Percentiles rank a stretch among this genome's conserved stretches.
Evolutionary conservation across 2,113 vertebrate genomes (phyloP).

Genomic region (Myiopsitta monachus): DNA sequence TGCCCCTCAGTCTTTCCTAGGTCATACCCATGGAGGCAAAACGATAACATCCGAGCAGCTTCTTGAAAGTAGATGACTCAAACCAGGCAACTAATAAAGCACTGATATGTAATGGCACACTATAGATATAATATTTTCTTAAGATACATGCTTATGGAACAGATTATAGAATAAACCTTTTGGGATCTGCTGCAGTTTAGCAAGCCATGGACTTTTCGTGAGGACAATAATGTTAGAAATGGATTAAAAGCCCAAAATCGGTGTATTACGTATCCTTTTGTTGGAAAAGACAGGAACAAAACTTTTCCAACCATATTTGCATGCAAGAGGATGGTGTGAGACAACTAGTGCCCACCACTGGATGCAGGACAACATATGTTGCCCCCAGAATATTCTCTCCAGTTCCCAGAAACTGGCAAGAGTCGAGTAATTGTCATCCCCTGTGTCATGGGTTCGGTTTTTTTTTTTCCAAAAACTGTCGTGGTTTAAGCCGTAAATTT

Average conservation of each 20-base stretch:
- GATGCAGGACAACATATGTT: background rate
- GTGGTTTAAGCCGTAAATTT: too few species aligned
- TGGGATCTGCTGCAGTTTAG: background rate
- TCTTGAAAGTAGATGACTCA: background rate
- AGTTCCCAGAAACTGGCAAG: background rate
- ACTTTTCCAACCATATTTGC: fast-evolving
- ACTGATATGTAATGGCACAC: fast-evolving
- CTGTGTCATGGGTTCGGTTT: too few species aligned
- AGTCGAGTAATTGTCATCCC: background rate
- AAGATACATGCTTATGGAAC: background rate
- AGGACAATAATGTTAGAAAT: background rate
- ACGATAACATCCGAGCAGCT: background rate
- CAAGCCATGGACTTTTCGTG: background rate
- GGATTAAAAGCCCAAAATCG: background rate
- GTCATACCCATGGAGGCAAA: background rate
- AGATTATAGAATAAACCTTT: background rate
- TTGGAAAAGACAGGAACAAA: background rate
- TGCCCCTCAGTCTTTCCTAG: background rate
- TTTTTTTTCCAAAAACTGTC: too few species aligned
- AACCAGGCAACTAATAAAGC: background rate
- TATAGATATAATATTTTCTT: background rate
- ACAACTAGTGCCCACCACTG: too few species aligned
- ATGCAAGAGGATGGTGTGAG: background rate
- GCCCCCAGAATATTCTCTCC: background rate
- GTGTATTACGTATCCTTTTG: too few species aligned